Evolutionary conservation across 2,888 invertebrate species (phyloP), one percentile per base, ranked within the genome.

Genomic region (Acrobasis repandana): DNA sequence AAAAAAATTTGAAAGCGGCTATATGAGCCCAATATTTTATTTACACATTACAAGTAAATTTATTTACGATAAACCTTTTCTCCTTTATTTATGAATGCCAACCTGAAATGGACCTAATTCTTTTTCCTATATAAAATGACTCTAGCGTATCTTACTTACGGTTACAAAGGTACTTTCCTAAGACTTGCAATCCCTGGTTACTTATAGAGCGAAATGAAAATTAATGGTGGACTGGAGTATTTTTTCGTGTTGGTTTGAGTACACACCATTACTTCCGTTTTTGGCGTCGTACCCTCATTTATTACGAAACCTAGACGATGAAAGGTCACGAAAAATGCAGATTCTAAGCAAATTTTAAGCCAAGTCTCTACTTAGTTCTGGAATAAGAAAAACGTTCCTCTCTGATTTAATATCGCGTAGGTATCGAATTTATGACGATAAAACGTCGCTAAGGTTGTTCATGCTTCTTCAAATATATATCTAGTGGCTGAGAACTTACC

Each of bases 161-260:
- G 16, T 16, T 36, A 52, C 52, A 15, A 5, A 18, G 18, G 43
- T 68, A 68, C 72, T 71, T 83, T 78, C 77, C 84, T 83, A 86
- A 87, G 88, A 85, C 86, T 83, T 38, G 80, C 87, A 83, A 83
- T 87, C 85, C 80, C 74, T 77, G 82, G 83, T 80, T 43, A 43
- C 43, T 43, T 87, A 86, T 86, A 83, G 77, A 80, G 76, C 75
- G 82, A 87, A 91, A 92, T 92, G 90, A 91, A 90, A 90, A 92
- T 91, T 90, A 92, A 92, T 92, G 89, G 81, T 80, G 69, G 83
- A 72, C 79, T 79, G 76, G 83, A 92, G 91, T 92, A 92, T 92
- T 90, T 92, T 92, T 91, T 90, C 91, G 85, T 91, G 91, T 91
- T 77, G 87, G 85, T 90, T 86, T 85, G 88, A 91, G 91, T 88